Evolutionary conservation across 2,888 invertebrate genomes (phyloP), one percentile per base, ranked within the genome.

Genomic region (Trypoxylon attenuatum): DNA sequence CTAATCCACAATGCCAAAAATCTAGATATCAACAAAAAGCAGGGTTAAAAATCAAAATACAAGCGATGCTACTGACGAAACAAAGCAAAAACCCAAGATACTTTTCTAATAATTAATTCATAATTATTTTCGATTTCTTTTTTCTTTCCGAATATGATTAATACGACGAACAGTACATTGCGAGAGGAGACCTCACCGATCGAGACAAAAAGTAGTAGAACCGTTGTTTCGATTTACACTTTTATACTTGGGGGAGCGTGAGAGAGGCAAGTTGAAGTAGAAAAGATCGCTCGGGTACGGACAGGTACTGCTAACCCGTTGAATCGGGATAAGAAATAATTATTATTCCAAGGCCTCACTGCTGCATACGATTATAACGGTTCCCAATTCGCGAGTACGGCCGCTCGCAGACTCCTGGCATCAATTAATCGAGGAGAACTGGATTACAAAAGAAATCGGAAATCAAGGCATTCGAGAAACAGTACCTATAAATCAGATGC

Each of bases 301-400:
- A 13, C 50, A 54, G 45, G 49, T 54, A 64, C 33, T 50, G 39
- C 50, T 25, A 42, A n/a, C n/a, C n/a, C n/a, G 67, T 45, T 49
- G 19, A 68, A 57, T 60, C 39, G 45, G 16, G 16, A n/a, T 41
- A 47, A 53, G 56, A 51, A 50, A 46, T 47, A 43, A 55, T 68
- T 56, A 56, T 68, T 66, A 66, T 56, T 59, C 67, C 59, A 59
- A 66, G 60, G 59, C 43, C 52, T 16, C 41, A 38, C 33, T 33
- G 23, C 43, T 43, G 65, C 49, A 39, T 49, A 52, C 2, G 51
- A 55, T 55, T 43, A 42, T 73, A 69, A 72, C 56, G 61, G 73
- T 72, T 64, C 47, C 43, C 52, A 57, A 51, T 51, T 73, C 43
- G 38, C 56, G 64, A 39, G 43, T 43, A 57, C 65, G 59, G 52